These are phyloP conservation scores for Lophura nycthemera DNA, from an alignment of 2,113 vertebrate genomes.

Conservation along the genomic window DNA sequence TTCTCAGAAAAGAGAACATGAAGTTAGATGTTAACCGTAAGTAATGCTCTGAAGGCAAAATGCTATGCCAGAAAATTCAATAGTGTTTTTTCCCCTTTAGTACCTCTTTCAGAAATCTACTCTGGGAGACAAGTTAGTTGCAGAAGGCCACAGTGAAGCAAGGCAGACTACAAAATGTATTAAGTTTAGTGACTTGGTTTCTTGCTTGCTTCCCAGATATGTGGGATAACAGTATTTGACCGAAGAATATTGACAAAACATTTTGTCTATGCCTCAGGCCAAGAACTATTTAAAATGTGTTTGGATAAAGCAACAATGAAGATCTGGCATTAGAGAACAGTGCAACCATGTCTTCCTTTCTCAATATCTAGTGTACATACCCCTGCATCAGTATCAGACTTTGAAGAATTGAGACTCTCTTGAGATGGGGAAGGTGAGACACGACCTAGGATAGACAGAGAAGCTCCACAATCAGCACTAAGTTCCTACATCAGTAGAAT, in stretches of 20 bases:
- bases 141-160: not conserved
- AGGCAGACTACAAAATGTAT: not conserved
- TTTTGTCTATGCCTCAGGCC: not conserved
- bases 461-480: not conserved
- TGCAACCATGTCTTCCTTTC: fast-evolving
- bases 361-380: conserved; percentile 68
- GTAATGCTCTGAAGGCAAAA: not conserved
- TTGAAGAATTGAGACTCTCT: conserved; percentile 97
- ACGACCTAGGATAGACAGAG: conserved; percentile 82
- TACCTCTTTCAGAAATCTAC: not conserved
- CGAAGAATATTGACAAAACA: not conserved
- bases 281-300: not conserved
- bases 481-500: not conserved
- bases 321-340: not conserved
- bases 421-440: conserved; percentile 98
- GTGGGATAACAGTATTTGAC: not conserved
- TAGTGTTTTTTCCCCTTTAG: not conserved
- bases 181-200: not conserved
- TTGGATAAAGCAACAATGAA: not conserved
- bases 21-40: not conserved
- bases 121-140: not conserved
- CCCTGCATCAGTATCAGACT: conserved; percentile 94
- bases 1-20: not conserved
- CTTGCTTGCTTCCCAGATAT: not conserved
- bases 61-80: not conserved